Evolutionary conservation across 2,888 invertebrate genomes (phyloP).

Genomic region (Caenorhabditis angaria): DNA sequence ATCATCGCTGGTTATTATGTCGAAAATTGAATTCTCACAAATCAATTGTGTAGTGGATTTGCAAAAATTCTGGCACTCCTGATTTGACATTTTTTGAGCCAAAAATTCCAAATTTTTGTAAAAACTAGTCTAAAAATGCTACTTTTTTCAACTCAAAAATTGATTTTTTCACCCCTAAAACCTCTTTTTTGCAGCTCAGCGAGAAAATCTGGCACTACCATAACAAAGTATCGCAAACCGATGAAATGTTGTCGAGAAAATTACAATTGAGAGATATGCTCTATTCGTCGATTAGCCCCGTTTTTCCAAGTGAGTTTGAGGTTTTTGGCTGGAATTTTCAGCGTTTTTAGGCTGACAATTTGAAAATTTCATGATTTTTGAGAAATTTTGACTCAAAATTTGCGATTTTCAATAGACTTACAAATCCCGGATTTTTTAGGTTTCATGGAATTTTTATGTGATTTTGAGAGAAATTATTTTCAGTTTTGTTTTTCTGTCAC

Average conservation of each 20-base stretch:
- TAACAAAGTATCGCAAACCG: conserved; percentile 62
- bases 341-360: neutral
- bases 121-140: too few species aligned
- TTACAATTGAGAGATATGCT: conserved; percentile 68
- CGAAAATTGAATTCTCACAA: conserved; percentile 17
- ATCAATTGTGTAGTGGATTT: conserved; percentile 12
- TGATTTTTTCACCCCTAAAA: too few species aligned
- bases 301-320: conserved; percentile 64
- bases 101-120: conserved; percentile 1
- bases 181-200: conserved; percentile 59
- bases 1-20: conserved; percentile 28
- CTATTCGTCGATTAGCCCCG: conserved; percentile 66
- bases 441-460: too few species aligned
- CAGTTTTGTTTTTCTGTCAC: too few species aligned
- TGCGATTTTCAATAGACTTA: neutral
- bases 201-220: conserved; percentile 70
- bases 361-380: neutral
- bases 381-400: neutral
- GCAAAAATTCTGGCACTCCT: conserved; percentile 14
- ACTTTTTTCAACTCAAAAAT: too few species aligned
- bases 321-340: too few species aligned
- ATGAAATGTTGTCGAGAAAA: conserved; percentile 58
- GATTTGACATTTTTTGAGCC: conserved; percentile 1
- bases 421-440: too few species aligned
- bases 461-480: too few species aligned